These are phyloP conservation scores for Gopherus flavomarginatus DNA, from an alignment of 2,113 vertebrate genomes.

Conservation along the genomic window DNA sequence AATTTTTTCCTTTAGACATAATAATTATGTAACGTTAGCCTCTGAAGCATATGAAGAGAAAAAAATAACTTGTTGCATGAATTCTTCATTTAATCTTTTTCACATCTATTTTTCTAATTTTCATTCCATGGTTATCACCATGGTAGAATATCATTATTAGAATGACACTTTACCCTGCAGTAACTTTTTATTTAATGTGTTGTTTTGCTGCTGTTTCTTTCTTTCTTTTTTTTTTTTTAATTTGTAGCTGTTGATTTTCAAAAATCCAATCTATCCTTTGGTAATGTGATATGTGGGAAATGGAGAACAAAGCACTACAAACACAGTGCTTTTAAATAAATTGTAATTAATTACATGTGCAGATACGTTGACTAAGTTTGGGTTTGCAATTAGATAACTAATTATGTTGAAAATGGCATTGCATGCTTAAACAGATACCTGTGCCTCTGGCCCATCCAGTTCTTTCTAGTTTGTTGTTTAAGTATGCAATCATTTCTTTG, in stretches of 20 bases:
- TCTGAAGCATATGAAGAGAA: background rate
- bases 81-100: background rate
- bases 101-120: background rate
- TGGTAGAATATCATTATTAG: background rate
- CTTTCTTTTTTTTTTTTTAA: background rate
- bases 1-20: background rate
- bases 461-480: constrained; percentile 38
- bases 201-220: background rate
- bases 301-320: constrained; percentile 39
- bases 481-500: constrained; percentile 24
- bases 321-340: constrained; percentile 62
- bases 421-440: constrained; percentile 50
- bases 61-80: background rate
- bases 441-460: constrained; percentile 36
- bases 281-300: constrained; percentile 23
- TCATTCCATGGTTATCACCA: background rate
- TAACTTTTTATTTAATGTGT: background rate
- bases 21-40: background rate
- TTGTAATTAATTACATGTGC: constrained; percentile 62
- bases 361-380: constrained; percentile 45
- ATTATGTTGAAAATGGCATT: constrained; percentile 70
- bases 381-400: constrained; percentile 67
- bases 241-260: constrained; percentile 2
- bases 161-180: background rate
- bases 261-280: constrained; percentile 40